phyloP scores from a whole-genome alignment of 2,888 invertebrate genomes.

The Morpho achilles region DNA sequence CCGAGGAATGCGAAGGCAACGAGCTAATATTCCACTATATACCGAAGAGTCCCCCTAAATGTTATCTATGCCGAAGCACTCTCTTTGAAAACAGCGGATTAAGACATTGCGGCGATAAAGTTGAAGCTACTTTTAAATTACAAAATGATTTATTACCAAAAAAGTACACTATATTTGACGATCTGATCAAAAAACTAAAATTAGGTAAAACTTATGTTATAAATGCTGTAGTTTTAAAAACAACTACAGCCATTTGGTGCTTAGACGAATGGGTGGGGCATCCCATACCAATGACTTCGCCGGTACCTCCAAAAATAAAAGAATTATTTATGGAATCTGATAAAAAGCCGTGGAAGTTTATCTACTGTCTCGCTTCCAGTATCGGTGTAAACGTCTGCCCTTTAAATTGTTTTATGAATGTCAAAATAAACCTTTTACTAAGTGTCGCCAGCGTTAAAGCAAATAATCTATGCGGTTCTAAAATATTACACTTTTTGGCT shows the following conservation, averaged over 20 bases:
- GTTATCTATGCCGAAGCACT: conserved; percentile 51
- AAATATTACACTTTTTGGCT: conserved; percentile 56
- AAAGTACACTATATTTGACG: conserved; percentile 49
- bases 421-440: conserved; percentile 59
- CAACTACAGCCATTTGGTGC: conserved; percentile 46
- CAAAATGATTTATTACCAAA: conserved; percentile 38
- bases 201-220: conserved; percentile 49
- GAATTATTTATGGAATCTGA: conserved; percentile 49
- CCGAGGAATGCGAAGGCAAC: conserved; percentile 66
- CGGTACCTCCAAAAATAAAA: conserved; percentile 46
- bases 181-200: conserved; percentile 48
- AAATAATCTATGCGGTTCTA: conserved; percentile 41
- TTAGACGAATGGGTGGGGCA: conserved; percentile 44
- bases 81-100: conserved; percentile 63
- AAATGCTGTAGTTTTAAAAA: conserved; percentile 47
- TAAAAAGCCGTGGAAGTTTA: conserved; percentile 60
- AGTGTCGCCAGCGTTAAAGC: conserved; percentile 64
- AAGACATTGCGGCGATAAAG: conserved; percentile 61
- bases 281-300: conserved; percentile 42
- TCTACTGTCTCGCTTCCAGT: conserved; percentile 63
- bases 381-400: conserved; percentile 59
- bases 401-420: conserved; percentile 60
- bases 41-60: conserved; percentile 60
- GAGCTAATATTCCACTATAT: conserved; percentile 59
- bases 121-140: conserved; percentile 48